Base-by-base conservation (phyloP, 2,797 vertebrate genomes). In the Mus caroli region DNA sequence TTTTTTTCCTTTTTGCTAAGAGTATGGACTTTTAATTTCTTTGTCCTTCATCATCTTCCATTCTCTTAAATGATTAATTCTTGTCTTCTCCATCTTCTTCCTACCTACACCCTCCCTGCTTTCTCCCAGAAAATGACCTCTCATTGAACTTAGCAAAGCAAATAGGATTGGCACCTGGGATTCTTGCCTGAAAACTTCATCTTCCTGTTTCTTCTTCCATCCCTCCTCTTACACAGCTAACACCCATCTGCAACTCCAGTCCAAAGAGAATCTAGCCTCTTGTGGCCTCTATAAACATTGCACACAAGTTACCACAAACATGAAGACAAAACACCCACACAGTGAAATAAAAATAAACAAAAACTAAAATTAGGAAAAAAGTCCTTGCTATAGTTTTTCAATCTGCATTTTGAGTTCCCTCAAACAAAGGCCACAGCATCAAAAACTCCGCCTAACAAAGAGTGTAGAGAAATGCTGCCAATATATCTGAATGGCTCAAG, bases 401-500 rank as follows among this genome's bases (percentile, higher is more conserved):
- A 40, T 71, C 62, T 64, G 43, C 8, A 54, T 40, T 94, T 52
- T 92, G 77, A 83, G 91, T 96, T 94, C 54, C 50, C 73, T 95
- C 71, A 54, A 94, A 52, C 80, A 75, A 80, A 96, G 6, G n/a
- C 56, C 5, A 90, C 0, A 90, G 54, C 52, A 71, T 46, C 4
- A 82, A 93, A 96, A 85, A 92, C 54, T 34, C 50, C 82, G 78
- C 54, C 80, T 85, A 46, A 28, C 20, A 90, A 40, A 79, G 40
- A 79, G 69, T 84, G 37, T 31, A 92, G 96, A 96, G 75, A 96
- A 97, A 92, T 31, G 78, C 22, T 75, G 93, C 73, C 92, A 96
- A 91, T 71, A 78, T 19, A 87, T 76, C 60, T 78, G 88, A 94
- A 90, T 58, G 54, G 76, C 4, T 78, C 46, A 91, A 94, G 90